Evolutionary conservation across 2,113 vertebrate genomes (phyloP), one percentile per base, ranked within the genome.

Genomic region (Semicossyphus pulcher): DNA sequence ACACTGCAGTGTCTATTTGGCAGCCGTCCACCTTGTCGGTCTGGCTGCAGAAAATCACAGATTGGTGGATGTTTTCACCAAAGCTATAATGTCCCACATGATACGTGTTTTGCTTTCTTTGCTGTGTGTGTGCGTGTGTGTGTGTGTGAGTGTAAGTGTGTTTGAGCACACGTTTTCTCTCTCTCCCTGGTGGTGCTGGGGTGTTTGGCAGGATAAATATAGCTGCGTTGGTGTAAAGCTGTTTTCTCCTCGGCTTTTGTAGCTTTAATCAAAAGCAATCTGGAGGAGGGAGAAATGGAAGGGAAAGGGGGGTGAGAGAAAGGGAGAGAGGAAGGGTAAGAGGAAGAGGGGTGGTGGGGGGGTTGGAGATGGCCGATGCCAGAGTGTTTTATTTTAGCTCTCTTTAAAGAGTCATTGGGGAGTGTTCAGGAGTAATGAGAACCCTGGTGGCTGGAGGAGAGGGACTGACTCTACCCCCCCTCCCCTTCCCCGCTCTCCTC

Each of bases 211-310:
- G 89, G 89, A 94, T 94, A 94, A 93, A 93, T 93, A 93, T 93
- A 93, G 89, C 85, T 83, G 83, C 83, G 83, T 91, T 77, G 88
- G 88, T 92, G 91, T 91, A 89, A 90, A 90, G 78, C 85, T 88
- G 87, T 88, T 89, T 87, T 90, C 87, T 91, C 85, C 80, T 88
- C 84, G 39, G 89, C 86, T 89, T 89, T 92, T 91, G 90, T 92
- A 88, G 88, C 90, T 93, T 93, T 93, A 94, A 94, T 94, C 93
- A 93, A 92, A 93, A 93, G 88, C 90, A 92, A 93, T 93, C 91
- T 92, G 89, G 92, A 93, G 91, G 89, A 93, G 85, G 86, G 80
- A 85, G 80, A 62, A 84, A 85, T 80, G 72, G 85, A 83, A 72
- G 76, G 67, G 75, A 73, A 62, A 66, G 21, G 34, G 53, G 56